Evolutionary conservation across 2,113 vertebrate genomes (phyloP).

Genomic region (Thamnophis sirtalis): DNA sequence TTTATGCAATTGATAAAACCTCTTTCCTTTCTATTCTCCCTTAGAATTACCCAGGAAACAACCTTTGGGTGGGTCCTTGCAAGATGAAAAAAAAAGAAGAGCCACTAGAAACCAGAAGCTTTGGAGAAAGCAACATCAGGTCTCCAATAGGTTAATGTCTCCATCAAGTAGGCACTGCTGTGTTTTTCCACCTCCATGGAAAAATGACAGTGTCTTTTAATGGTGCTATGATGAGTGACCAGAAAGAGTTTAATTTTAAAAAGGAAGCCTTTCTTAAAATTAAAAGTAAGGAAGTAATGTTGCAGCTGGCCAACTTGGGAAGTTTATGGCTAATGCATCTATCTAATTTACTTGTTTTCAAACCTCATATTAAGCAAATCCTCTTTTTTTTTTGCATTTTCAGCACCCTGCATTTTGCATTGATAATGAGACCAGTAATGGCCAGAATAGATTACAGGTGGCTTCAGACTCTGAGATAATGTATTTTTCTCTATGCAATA

Average conservation of each 20-base stretch:
- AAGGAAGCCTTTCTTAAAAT: background rate
- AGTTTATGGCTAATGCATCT: slow-evolving; percentile 8
- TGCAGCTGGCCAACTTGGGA: background rate
- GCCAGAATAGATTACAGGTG: slow-evolving; percentile 19
- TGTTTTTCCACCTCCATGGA: no score
- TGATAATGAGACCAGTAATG: background rate
- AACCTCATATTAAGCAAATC: slow-evolving; percentile 15
- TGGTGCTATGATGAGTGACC: background rate
- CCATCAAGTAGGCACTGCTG: background rate
- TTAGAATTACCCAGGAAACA: background rate
- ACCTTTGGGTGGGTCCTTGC: background rate
- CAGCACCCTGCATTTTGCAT: slow-evolving; percentile 1
- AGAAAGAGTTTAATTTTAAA: background rate
- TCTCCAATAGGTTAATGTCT: background rate
- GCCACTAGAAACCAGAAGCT: background rate
- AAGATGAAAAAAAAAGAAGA: background rate
- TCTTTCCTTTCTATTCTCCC: background rate
- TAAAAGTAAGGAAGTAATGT: background rate
- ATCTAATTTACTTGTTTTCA: slow-evolving; percentile 20
- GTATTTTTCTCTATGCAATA: slow-evolving; percentile 3
- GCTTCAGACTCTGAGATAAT: slow-evolving; percentile 4
- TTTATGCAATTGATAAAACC: background rate
- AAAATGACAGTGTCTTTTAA: background rate
- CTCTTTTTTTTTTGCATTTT: background rate
- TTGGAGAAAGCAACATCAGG: background rate